phyloP scores from a whole-genome alignment of 2,888 invertebrate species.

The Agrilus cyanescens region DNA sequence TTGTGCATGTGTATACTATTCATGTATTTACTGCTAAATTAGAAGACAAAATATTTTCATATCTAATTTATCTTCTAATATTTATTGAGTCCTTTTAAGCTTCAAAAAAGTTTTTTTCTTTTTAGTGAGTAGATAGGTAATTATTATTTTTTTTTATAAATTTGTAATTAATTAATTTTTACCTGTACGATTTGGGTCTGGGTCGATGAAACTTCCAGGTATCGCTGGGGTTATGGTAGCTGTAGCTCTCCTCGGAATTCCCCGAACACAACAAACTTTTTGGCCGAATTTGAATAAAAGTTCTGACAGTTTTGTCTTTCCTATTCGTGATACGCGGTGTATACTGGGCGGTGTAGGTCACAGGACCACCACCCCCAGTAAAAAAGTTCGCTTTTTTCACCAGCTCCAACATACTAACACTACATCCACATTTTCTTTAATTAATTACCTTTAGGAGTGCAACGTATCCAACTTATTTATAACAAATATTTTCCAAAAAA shows the following conservation, averaged over 20 bases:
- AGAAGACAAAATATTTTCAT: too few relatives aligned
- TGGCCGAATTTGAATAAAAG: slow-evolving; percentile 24
- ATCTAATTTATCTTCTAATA: too few relatives aligned
- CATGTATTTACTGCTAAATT: too few relatives aligned
- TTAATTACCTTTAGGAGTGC: too few relatives aligned
- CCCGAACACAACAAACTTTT: slow-evolving; percentile 30
- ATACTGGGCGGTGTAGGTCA: slow-evolving; percentile 18
- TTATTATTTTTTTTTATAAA: too few relatives aligned
- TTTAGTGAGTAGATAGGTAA: too few relatives aligned
- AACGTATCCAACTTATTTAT: too few relatives aligned
- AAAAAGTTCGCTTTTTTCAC: slow-evolving; percentile 23
- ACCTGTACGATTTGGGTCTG: slow-evolving; percentile 31
- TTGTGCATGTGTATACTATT: too few relatives aligned
- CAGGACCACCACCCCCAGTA: slow-evolving; percentile 20
- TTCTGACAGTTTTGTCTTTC: slow-evolving; percentile 22
- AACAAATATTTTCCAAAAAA: too few relatives aligned
- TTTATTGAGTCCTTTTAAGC: too few relatives aligned
- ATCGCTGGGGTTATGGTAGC: slow-evolving; percentile 29
- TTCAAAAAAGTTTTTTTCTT: too few relatives aligned
- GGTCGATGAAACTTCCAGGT: slow-evolving; percentile 35
- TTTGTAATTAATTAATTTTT: slow-evolving; percentile 5
- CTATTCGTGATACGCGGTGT: slow-evolving; percentile 19
- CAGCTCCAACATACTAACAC: slow-evolving; percentile 24
- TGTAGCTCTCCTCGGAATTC: slow-evolving; percentile 25
- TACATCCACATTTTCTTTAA: too few relatives aligned